These are phyloP conservation scores for Tachysurus fulvidraco DNA, from an alignment of 2,113 vertebrate species.

Conservation along the genomic window DNA sequence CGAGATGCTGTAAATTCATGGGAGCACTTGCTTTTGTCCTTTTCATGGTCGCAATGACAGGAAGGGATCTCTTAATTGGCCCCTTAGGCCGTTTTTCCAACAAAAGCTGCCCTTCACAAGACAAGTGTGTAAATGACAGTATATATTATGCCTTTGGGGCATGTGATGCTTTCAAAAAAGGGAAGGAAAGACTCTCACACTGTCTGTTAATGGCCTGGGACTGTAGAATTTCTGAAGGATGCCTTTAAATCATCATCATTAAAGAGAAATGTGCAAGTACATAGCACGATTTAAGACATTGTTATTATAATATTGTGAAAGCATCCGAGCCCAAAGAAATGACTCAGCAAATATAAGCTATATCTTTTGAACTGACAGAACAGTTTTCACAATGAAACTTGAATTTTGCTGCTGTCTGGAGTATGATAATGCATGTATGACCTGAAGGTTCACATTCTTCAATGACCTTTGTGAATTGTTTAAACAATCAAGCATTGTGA, in stretches of 20 bases:
- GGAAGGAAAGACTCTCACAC: conserved; percentile 4
- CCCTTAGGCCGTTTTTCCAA: conserved; percentile 53
- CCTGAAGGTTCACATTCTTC: conserved; percentile 24
- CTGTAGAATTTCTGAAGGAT: neutral
- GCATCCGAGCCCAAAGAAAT: neutral
- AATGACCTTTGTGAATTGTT: neutral
- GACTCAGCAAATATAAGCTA: neutral
- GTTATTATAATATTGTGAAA: neutral
- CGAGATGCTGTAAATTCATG: conserved; percentile 62
- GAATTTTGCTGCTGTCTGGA: neutral
- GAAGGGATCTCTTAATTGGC: conserved; percentile 28
- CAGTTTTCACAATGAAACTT: neutral
- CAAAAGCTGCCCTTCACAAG: conserved; percentile 39
- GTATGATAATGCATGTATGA: neutral
- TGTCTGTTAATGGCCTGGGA: neutral
- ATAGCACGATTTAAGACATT: neutral
- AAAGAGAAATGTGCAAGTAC: neutral
- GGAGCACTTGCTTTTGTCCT: conserved; percentile 56
- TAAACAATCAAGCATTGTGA: neutral
- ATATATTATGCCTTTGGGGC: neutral
- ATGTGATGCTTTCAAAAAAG: conserved; percentile 27
- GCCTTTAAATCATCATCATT: neutral
- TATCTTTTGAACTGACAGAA: neutral
- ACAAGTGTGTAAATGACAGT: conserved; percentile 42
- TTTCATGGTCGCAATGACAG: conserved; percentile 51